Base-by-base conservation (phyloP, 1,140 invertebrate genomes). In the Meteorus sp. region DNA sequence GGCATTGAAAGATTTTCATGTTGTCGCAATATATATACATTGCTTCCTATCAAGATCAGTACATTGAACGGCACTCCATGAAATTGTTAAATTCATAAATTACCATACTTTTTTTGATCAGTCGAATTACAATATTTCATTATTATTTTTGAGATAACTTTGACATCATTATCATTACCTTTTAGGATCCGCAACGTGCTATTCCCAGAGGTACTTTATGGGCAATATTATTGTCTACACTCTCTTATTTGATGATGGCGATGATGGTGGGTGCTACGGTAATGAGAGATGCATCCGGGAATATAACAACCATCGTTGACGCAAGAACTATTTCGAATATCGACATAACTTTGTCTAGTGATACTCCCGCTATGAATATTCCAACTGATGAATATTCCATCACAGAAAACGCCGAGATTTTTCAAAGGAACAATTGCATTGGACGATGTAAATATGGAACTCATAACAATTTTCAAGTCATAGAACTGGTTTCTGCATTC, bases 201-300 rank as follows among this genome's bases (percentile, higher is more conserved):
- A 96, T 95, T 67, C 93, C 93, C 0, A 92, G 93, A 77, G 95
- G 95, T 59, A 97, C 95, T 0, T 77, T 97, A 2, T 72, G 94
- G 7, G 91, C 95, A 0, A 95, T 98, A 61, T 50, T 91, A 0
- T 78, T 97, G 5, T 95, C 93, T 1, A 91, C 93, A 2, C 43
- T 86, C 0, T 91, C 91, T 4, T 98, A 98, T 71, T 63, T 97
- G 4, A 2, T 89, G 7, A 93, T 96, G 83, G 91, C 91, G 0
- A 63, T 94, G 44, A 80, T 92, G 47, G 84, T 89, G 25, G 95
- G 94, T 11, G 84, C 80, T 57, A 85, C 84, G 0, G 87, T 91
- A 37, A 68, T 89, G 11, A 76, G 92, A 41, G 89, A 95, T 72
- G 92, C 92, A 0, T 86, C 86, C 39, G 92, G 92, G 13, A 72